Percentiles rank a stretch among this genome's conserved stretches.
These are phyloP conservation scores for Tragelaphus oryx DNA, from an alignment of 2,797 vertebrate genomes.

Conservation along the genomic window DNA sequence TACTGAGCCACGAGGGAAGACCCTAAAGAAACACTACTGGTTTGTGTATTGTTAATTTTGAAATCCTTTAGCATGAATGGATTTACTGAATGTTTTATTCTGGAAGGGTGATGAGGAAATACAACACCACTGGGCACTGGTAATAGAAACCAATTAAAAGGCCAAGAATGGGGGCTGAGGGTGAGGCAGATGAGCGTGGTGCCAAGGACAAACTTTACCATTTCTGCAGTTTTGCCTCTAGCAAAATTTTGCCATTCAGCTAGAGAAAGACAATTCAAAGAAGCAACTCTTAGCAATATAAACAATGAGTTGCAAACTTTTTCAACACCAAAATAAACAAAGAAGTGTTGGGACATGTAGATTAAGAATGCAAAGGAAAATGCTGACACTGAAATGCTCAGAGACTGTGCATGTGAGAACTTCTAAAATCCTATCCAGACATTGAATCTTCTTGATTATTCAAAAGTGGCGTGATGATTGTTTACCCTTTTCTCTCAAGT, in stretches of 20 bases:
- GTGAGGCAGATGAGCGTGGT: neutral
- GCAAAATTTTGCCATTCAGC: neutral
- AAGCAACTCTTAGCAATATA: neutral
- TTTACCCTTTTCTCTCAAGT: neutral
- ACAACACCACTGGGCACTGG: neutral
- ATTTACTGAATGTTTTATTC: neutral
- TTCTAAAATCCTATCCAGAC: neutral
- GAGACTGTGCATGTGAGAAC: neutral
- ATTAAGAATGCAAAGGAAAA: neutral
- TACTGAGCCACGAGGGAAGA: neutral
- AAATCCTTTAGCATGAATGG: neutral
- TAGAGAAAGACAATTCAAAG: neutral
- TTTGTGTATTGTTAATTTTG: neutral
- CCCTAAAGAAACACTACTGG: neutral
- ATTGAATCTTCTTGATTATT: neutral
- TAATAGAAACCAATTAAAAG: neutral
- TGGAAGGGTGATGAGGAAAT: neutral
- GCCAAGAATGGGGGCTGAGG: no score
- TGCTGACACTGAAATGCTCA: neutral
- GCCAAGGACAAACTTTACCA: neutral
- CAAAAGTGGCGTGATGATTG: neutral
- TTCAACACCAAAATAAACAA: constrained; percentile 35
- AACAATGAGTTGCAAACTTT: constrained; percentile 34
- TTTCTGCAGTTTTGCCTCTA: neutral
- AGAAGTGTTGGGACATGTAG: neutral